phyloP scores from a whole-genome alignment of 2,888 invertebrate species.

The Tortricodes alternella region DNA sequence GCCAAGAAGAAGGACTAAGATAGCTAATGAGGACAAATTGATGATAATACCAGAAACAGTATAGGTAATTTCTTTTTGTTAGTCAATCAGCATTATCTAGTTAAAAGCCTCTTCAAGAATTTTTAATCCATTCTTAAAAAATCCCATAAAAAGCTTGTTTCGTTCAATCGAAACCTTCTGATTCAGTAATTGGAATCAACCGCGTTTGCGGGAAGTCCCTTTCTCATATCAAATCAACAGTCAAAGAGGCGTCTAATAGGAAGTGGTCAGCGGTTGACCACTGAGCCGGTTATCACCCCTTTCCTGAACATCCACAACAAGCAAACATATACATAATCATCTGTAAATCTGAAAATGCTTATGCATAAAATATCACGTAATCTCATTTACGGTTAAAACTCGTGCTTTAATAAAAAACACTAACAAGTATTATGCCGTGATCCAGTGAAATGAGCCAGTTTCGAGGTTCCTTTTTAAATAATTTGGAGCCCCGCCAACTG shows the following conservation, averaged over 20 bases:
- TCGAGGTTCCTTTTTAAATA: slow-evolving; percentile 74
- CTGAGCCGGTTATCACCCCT: background rate
- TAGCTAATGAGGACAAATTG: no score
- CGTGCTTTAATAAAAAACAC: slow-evolving; percentile 42
- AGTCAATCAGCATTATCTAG: no score
- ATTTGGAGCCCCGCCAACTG: slow-evolving; percentile 70
- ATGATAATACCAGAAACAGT: no score
- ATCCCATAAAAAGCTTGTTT: no score
- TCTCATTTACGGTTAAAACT: slow-evolving; percentile 15
- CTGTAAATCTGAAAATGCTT: no score
- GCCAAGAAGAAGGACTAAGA: no score
- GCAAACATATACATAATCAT: no score
- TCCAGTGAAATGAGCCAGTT: slow-evolving; percentile 62
- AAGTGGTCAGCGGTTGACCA: background rate
- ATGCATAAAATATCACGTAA: background rate
- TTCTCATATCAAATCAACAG: background rate
- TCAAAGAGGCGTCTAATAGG: background rate
- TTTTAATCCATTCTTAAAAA: no score
- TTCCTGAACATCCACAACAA: background rate
- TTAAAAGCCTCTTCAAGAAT: no score
- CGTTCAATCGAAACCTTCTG: background rate
- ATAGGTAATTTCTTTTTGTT: no score
- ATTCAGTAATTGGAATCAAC: background rate
- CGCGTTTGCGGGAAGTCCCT: background rate
- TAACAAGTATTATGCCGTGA: slow-evolving; percentile 49